Conservation (phyloP, 2,113 vertebrate species). For the Tylochromis polylepis region DNA sequence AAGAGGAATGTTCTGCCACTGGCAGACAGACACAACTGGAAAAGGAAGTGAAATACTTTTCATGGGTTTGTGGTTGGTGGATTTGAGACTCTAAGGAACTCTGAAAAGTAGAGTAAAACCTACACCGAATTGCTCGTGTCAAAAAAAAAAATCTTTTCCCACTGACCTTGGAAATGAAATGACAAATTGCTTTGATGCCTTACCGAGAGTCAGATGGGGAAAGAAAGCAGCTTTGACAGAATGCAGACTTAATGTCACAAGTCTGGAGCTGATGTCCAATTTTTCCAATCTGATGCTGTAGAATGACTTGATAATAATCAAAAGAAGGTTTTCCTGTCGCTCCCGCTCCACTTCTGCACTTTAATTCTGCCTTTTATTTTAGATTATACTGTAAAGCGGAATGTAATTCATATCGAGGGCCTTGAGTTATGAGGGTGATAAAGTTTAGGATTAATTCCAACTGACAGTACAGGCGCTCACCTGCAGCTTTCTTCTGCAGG, state of each 20-base stretch:
- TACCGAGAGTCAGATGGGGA: neutral
- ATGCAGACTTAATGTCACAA: neutral
- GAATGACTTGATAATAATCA: neutral
- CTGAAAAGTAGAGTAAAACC: neutral
- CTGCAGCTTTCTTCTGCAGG: neutral
- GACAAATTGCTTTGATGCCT: neutral
- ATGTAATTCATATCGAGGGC: neutral
- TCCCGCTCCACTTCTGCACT: neutral
- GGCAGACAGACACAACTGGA: constrained; percentile 19
- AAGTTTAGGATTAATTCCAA: constrained; percentile 6
- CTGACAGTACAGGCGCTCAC: constrained; percentile 7
- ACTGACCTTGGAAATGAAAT: neutral
- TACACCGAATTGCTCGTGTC: neutral
- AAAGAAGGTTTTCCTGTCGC: neutral
- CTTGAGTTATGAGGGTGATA: constrained; percentile 1
- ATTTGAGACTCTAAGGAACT: neutral
- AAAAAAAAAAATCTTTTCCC: neutral
- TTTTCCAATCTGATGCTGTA: neutral
- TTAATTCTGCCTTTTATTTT: neutral
- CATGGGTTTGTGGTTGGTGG: neutral
- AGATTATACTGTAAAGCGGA: neutral
- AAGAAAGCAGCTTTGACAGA: neutral
- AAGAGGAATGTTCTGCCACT: neutral
- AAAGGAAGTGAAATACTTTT: neutral
- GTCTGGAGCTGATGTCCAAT: neutral